Base-by-base conservation (phyloP, 2,888 invertebrate species). In the Sialis fuliginosa region DNA sequence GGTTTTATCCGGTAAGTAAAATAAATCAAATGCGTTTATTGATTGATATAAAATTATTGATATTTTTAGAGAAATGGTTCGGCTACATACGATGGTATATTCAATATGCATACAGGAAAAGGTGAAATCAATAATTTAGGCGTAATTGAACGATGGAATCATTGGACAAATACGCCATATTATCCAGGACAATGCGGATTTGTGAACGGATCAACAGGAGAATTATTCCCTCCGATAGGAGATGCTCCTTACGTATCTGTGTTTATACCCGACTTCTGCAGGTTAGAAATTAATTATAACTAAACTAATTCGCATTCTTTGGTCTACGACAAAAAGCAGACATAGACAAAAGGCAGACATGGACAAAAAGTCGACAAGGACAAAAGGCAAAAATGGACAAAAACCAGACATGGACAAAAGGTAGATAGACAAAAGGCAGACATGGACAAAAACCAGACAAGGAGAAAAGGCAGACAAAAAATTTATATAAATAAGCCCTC, bases 181-280 rank as follows among this genome's bases (percentile, higher is more conserved):
- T 77, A 79, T 59, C 54, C 63, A 1, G 68, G 61, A 35, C 67
- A 75, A 41, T 90, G 90, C 59, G 81, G 78, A 2, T 58, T 56
- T 35, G 75, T 89, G 5, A 70, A 71, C 53, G 89, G 89, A 10
- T 80, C 81, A 6, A 75, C 79, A 0, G 89, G 89, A 1, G 89
- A 89, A 64, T 64, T 87, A 22, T 88, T 84, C 75, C 84, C 87
- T 22, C 85, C 87, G 0, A 68, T 77, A 48, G 55, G 66, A 0
- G 65, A 72, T 0, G 71, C 74, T 43, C 63, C 71, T 6, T 68
- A 69, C 33, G 65, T 85, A 5, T 64, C 72, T 1, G 63, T 90
- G 49, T 90, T 86, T 63, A 74, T 79, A 0, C 68, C 83, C 0
- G 89, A 89, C 64, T 67, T 87, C 49, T 89, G 89, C 72, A 78